Evolutionary conservation across 2,888 invertebrate species (phyloP), one percentile per base, ranked within the genome.

Genomic region (Nasonovia ribisnigri): DNA sequence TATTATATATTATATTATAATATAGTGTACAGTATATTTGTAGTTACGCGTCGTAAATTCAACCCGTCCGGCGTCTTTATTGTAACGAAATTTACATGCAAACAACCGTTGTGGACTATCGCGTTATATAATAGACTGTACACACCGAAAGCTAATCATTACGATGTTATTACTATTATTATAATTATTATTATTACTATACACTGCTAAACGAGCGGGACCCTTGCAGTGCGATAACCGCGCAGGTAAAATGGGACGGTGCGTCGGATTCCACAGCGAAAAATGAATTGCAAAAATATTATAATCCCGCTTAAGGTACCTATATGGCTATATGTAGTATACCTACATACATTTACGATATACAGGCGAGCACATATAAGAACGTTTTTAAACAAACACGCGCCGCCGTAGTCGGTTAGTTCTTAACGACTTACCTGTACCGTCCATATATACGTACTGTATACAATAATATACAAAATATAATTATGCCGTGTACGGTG

Each of bases 41-140:
- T 36, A 36, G 77, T 20, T 77, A 42, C 36, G 24, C 77, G 36
- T 90, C 77, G 77, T 90, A 77, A 90, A 90, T 90, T 48, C 42
- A 36, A 77, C 48, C 51, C 48, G 29, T 26, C n/a, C 90, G 51
- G 4, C 67, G 43, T 43, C 89, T 46, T 67, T 77, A 36, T 77
- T 46, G 48, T 77, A n/a, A 43, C 51, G 46, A 43, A 67, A 67
- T 90, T 90, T 90, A 46, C 90, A 67, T 48, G 42, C 67, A 90
- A 90, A 43, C 43, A 90, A 90, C 90, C 46, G 29, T 90, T 88
- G 26, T 26, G 43, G 43, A 86, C 46, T 29, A 43, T 86, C 46
- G 46, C 8, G 13, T 86, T 77, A 77, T 77, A 36, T 77, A 86
- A 46, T 43, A 29, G 29, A 86, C 29, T n/a, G 29, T 16, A 43